Evolutionary conservation across 2,113 vertebrate species (phyloP).

Genomic region (Chaenogobius annularis): DNA sequence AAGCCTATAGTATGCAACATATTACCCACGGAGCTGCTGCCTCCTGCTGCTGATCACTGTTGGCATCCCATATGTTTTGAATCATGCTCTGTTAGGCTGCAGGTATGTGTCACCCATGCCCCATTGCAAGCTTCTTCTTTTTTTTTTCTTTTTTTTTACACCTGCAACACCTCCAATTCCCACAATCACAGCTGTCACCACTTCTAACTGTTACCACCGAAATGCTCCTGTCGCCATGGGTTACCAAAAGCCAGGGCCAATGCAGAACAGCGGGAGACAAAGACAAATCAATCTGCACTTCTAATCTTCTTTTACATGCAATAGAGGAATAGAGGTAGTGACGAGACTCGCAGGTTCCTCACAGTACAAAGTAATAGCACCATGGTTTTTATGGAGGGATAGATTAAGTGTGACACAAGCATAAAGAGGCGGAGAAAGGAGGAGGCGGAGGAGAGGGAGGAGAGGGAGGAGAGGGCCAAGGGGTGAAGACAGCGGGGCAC

Average conservation of each 20-base stretch:
- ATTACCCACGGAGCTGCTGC: neutral
- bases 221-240: conserved; percentile 65
- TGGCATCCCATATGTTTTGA: conserved; percentile 42
- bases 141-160: conserved; percentile 7
- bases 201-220: conserved; percentile 65
- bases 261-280: conserved; percentile 53
- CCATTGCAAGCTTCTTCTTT: conserved; percentile 15
- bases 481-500: conserved; percentile 22
- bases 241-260: conserved; percentile 56
- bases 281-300: conserved; percentile 61
- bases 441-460: conserved; percentile 2
- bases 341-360: conserved; percentile 37
- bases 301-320: conserved; percentile 61
- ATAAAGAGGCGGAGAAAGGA: conserved; percentile 34
- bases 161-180: conserved; percentile 48
- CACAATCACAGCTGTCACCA: conserved; percentile 57
- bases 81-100: conserved; percentile 29
- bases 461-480: conserved; percentile 13
- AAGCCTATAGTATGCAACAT: conserved; percentile 14
- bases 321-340: conserved; percentile 33
- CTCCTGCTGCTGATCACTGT: conserved; percentile 29
- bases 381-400: conserved; percentile 49
- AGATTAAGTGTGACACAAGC: conserved; percentile 58
- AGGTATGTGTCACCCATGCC: conserved; percentile 41
- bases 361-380: conserved; percentile 37